phyloP scores from a whole-genome alignment of 2,888 invertebrate genomes.

The Lasioglossum lativentre region DNA sequence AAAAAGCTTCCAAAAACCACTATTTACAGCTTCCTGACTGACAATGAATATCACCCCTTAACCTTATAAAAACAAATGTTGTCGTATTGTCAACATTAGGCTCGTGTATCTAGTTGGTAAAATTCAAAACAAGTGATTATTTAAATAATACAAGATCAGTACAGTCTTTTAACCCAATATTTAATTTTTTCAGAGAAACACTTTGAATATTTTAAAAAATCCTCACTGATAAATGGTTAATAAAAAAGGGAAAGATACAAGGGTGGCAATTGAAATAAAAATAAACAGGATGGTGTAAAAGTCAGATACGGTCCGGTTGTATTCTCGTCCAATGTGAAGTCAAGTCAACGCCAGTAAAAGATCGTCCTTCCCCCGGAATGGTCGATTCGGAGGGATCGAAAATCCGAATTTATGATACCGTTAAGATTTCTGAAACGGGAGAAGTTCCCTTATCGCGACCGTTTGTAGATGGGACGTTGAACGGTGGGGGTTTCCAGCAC shows the following conservation, averaged over 20 bases:
- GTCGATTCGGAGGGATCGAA: neutral
- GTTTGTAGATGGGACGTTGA: neutral
- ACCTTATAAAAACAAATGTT: too few species aligned
- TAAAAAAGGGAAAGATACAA: neutral
- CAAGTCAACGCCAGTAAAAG: neutral
- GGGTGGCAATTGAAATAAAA: neutral
- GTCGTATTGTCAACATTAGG: too few species aligned
- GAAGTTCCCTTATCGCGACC: slow-evolving; percentile 23
- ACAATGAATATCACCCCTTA: too few species aligned
- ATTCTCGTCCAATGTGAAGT: neutral
- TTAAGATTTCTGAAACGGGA: slow-evolving; percentile 7
- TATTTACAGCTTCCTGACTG: too few species aligned
- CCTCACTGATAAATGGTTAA: neutral
- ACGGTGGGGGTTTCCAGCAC: slow-evolving; percentile 24
- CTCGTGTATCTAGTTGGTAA: too few species aligned
- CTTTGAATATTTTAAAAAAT: neutral
- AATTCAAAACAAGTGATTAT: too few species aligned
- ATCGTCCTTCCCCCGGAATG: neutral
- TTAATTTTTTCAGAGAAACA: neutral
- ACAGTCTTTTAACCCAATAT: too few species aligned
- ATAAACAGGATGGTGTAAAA: neutral
- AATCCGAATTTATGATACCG: slow-evolving; percentile 15
- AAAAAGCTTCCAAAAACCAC: too few species aligned
- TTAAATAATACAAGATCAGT: neutral
- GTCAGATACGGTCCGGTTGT: neutral